These are phyloP conservation scores for Littorina saxatilis DNA, from an alignment of 1,140 invertebrate genomes.

Conservation along the genomic window DNA sequence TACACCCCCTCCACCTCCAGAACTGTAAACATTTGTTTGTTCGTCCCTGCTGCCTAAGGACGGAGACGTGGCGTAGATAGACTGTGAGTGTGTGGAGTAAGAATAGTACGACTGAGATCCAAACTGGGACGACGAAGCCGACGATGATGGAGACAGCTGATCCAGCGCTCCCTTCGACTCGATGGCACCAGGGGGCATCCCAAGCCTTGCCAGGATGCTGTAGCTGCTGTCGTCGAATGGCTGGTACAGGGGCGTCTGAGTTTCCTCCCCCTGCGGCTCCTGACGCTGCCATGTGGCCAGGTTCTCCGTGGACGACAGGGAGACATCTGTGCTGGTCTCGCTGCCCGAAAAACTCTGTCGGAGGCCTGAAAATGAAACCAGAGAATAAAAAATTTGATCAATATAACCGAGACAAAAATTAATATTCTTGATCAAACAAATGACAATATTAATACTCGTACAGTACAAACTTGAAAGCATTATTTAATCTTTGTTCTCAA, in stretches of 20 bases:
- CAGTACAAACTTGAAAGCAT: not conserved
- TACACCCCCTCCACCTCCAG: too few species aligned
- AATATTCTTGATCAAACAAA: not conserved
- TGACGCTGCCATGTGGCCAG: conserved; percentile 91
- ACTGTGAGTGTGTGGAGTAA: conserved; percentile 16
- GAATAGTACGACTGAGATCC: conserved; percentile 31
- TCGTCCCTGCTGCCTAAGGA: not conserved
- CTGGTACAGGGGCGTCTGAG: conserved; percentile 52
- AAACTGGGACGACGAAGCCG: conserved; percentile 1
- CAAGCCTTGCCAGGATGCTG: conserved; percentile 77
- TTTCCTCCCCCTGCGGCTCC: conserved; percentile 94
- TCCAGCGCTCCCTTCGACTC: conserved; percentile 23
- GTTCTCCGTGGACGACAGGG: conserved; percentile 90
- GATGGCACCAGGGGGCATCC: conserved; percentile 58
- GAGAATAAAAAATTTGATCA: too few species aligned
- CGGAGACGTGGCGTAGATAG: conserved; percentile 24
- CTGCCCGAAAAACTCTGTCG: conserved; percentile 81
- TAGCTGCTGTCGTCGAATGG: conserved; percentile 74
- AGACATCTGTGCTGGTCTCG: conserved; percentile 88
- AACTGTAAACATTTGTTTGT: not conserved
- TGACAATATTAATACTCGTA: not conserved
- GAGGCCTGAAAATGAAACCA: conserved; percentile 55
- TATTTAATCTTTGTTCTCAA: not conserved
- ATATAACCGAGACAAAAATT: not conserved
- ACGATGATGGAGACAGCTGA: conserved; percentile 15